A percentile compares a stretch with the other conserved stretches of the same genome.
Conservation (phyloP, 1,140 invertebrate species). For the Berghia stephanieae region DNA sequence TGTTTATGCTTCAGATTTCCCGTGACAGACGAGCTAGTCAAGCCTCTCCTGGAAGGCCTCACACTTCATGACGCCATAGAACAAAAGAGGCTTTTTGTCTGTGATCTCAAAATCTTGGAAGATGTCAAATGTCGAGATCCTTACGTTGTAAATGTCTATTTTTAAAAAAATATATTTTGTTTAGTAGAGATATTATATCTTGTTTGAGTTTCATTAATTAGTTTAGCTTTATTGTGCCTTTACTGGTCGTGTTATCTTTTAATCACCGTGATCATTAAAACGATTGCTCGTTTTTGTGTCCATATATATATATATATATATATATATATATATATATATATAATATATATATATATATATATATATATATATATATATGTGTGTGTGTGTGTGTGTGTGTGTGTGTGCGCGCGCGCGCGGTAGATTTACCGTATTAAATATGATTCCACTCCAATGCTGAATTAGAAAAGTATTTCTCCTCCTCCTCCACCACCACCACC, state of each 20-base stretch:
- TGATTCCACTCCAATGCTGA: not conserved
- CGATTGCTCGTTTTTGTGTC: not conserved
- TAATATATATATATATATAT: not conserved
- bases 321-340: not conserved
- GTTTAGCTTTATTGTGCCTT: too few species aligned
- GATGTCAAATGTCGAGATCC: conserved; percentile 49
- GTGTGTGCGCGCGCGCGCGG: not conserved
- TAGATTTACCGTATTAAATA: not conserved
- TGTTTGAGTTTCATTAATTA: too few species aligned
- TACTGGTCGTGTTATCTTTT: too few species aligned
- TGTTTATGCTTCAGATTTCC: too few species aligned
- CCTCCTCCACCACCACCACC: not conserved
- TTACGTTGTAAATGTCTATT: conserved; percentile 42
- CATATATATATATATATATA: not conserved
- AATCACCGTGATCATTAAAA: too few species aligned
- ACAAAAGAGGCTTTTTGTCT: conserved; percentile 68
- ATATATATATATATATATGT: not conserved
- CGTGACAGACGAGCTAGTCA: conserved; percentile 66
- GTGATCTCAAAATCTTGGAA: conserved; percentile 67
- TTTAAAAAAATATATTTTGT: not conserved
- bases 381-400: not conserved
- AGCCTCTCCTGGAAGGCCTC: conserved; percentile 66
- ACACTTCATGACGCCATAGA: conserved; percentile 65
- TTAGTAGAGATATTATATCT: not conserved
- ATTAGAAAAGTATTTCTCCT: not conserved